phyloP scores from a whole-genome alignment of 2,797 vertebrate genomes.

The Spinibarbus caldwelli region DNA sequence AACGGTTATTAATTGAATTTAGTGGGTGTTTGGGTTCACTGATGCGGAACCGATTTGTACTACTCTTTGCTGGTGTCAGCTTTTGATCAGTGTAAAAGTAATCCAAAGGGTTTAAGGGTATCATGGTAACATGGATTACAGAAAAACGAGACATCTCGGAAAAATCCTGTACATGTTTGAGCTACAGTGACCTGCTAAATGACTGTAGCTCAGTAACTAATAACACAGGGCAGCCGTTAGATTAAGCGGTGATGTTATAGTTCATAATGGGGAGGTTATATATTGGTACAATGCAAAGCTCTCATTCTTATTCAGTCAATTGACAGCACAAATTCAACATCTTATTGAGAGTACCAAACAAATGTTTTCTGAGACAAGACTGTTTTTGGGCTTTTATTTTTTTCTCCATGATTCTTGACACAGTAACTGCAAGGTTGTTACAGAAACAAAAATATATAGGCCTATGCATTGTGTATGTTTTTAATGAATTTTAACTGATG shows the following conservation, averaged over 20 bases:
- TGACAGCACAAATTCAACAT: not conserved
- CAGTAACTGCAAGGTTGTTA: not conserved
- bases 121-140: slow-evolving; percentile 21
- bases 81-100: slow-evolving; percentile 37
- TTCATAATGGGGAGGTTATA: not conserved
- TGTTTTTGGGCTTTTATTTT: not conserved
- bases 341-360: not conserved
- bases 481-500: no score
- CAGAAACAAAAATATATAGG: not conserved
- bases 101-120: slow-evolving; percentile 8
- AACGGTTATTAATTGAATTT: slow-evolving; percentile 44
- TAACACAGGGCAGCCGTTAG: not conserved
- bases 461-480: not conserved
- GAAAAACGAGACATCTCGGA: not conserved
- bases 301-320: not conserved
- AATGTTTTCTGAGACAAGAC: not conserved
- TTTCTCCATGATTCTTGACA: no score
- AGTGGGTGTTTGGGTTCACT: slow-evolving; percentile 37
- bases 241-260: not conserved
- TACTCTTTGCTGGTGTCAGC: slow-evolving; percentile 45
- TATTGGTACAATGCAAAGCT: not conserved
- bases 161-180: not conserved
- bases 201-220: not conserved
- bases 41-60: slow-evolving; percentile 57
- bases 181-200: not conserved